Percentiles rank a stretch among this genome's conserved stretches.
phyloP scores from a whole-genome alignment of 2,113 vertebrate genomes.

The Peromyscus polionotus region DNA sequence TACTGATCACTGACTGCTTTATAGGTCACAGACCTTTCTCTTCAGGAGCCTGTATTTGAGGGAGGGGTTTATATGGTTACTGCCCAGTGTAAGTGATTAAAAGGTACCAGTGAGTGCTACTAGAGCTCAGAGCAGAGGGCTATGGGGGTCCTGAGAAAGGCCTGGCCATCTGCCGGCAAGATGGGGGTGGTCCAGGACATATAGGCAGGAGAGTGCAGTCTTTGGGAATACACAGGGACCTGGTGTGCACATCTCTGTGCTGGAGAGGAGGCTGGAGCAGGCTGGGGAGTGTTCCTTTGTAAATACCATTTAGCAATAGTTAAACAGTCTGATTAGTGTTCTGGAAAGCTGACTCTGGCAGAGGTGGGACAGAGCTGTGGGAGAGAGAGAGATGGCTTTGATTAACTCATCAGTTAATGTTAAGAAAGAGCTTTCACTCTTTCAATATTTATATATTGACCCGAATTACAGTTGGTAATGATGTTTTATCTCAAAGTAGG shows the following conservation, averaged over 20 bases:
- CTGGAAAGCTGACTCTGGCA: not conserved
- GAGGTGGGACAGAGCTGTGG: not conserved
- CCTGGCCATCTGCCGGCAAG: not conserved
- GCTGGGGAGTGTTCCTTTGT: not conserved
- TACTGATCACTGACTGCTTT: not conserved
- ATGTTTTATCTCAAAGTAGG: slow-evolving; percentile 31
- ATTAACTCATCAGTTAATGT: not conserved
- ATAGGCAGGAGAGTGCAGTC: not conserved
- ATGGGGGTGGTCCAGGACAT: not conserved
- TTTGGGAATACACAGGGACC: not conserved
- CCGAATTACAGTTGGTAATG: not conserved
- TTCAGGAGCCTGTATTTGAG: slow-evolving; percentile 7
- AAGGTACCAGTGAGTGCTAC: not conserved
- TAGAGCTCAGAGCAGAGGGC: not conserved
- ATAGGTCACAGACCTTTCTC: not conserved
- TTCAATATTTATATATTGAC: not conserved
- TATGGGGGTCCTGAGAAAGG: not conserved
- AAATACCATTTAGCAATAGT: not conserved
- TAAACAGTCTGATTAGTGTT: not conserved
- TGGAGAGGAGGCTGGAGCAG: not conserved
- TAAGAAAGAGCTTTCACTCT: not conserved
- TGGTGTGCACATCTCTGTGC: not conserved
- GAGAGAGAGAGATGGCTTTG: not conserved
- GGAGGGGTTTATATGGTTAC: not conserved
- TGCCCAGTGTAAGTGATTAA: not conserved